These are phyloP conservation scores for Origma solitaria DNA, from an alignment of 2,113 vertebrate genomes.

Conservation along the genomic window DNA sequence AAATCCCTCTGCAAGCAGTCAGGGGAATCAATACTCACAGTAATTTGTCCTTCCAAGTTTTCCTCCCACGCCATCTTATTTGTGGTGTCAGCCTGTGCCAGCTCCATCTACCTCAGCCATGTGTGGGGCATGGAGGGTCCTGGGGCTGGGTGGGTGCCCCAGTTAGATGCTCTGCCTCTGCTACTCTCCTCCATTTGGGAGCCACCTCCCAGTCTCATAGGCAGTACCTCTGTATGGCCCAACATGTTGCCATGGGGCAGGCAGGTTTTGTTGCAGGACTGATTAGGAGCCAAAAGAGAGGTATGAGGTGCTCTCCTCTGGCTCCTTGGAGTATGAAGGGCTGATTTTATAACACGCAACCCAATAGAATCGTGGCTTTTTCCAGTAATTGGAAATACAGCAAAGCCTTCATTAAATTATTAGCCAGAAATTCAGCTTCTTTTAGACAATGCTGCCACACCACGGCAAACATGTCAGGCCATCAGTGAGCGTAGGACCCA, in stretches of 20 bases:
- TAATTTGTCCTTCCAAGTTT: conserved; percentile 56
- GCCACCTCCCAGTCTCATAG: fast-evolving
- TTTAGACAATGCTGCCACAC: neutral
- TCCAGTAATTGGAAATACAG: conserved; percentile 32
- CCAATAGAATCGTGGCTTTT: conserved; percentile 23
- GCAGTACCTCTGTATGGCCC: neutral
- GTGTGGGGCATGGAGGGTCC: neutral
- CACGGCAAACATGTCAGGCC: neutral
- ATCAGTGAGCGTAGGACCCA: neutral
- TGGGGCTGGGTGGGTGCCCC: neutral
- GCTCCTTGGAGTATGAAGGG: neutral
- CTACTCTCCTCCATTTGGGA: neutral
- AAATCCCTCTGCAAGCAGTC: conserved; percentile 68
- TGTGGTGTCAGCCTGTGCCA: neutral
- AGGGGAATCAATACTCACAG: neutral
- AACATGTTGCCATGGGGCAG: fast-evolving
- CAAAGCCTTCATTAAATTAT: conserved; percentile 25
- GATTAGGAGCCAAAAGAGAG: neutral
- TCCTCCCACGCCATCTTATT: neutral
- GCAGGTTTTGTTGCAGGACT: neutral
- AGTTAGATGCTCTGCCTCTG: neutral
- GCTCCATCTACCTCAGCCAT: neutral
- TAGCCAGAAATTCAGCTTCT: conserved; percentile 10
- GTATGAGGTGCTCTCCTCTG: neutral
- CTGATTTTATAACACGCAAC: conserved; percentile 18